Evolutionary conservation across 2,113 vertebrate species (phyloP), one percentile per base, ranked within the genome.

Genomic region (Gadus macrocephalus): DNA sequence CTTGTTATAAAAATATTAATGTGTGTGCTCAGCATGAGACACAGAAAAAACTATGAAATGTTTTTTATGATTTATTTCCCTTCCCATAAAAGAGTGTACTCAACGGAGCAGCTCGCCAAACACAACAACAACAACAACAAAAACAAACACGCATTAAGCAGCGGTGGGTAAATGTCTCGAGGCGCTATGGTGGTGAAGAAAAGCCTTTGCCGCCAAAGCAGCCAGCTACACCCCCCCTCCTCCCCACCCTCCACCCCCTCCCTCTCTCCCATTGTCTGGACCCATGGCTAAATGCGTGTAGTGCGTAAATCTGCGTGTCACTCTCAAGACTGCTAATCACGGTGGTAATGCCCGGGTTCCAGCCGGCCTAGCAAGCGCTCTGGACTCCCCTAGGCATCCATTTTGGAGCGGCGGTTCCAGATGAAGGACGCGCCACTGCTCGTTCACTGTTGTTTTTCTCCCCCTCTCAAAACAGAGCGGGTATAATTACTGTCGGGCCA

Each of bases 401-500:
- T 88, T 87, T 88, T 83, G 79, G 74, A 81, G 78, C 74, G 55
- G 79, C 7, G 73, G 83, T 78, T 80, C 77, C 53, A 70, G 79
- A 82, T 85, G 72, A 79, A 83, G 85, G 83, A 83, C 83, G 82
- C 76, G 74, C 82, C 82, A 83, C 81, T 80, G 83, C 83, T 76
- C 66, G 77, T 62, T 69, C 70, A 77, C 75, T 85, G 79, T 85
- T 89, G 82, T 89, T 90, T 88, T 86, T 87, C 83, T 87, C 78
- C 78, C 81, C 74, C 72, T 86, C 78, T 83, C 79, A 82, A 86
- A 86, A 86, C 77, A 86, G 81, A 83, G 81, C 69, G 83, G 80
- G 85, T 91, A 78, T 91, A 91, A 91, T 92, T 91, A 90, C 83
- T 82, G 78, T 84, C 69, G 86, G 86, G 80, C 81, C 63, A 62